phyloP scores from a whole-genome alignment of 30 jellyfish, hydroid and myxozoan genomes.

The Aurelia sp. region DNA sequence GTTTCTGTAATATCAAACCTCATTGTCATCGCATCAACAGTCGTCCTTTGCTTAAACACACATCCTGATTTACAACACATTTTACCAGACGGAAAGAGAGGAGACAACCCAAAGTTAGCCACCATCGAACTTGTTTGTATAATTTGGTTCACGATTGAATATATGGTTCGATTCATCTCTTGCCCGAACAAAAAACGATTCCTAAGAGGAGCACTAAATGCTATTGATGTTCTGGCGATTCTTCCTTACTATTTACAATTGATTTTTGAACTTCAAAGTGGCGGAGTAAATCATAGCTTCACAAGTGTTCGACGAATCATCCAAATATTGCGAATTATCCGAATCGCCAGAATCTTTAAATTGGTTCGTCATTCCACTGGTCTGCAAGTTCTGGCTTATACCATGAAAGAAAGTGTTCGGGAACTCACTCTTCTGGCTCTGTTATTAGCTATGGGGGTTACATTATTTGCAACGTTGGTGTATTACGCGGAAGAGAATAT shows the following conservation, averaged over 20 bases:
- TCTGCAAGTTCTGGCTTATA: slow-evolving; percentile 90
- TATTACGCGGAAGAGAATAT: slow-evolving; percentile 90
- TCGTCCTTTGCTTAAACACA: slow-evolving; percentile 85
- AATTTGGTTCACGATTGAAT: slow-evolving; percentile 92
- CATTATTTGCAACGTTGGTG: slow-evolving; percentile 82
- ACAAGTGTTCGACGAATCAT: slow-evolving; percentile 77
- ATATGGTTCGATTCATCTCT: slow-evolving; percentile 69
- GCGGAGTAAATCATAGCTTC: slow-evolving; percentile 55
- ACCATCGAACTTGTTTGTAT: slow-evolving; percentile 75
- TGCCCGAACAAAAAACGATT: slow-evolving; percentile 77
- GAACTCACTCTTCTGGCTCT: slow-evolving; percentile 81
- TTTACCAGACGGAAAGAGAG: slow-evolving; percentile 68
- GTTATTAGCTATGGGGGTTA: slow-evolving; percentile 88
- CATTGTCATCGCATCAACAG: slow-evolving; percentile 74
- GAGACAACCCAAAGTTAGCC: slow-evolving; percentile 76
- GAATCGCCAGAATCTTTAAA: slow-evolving; percentile 85
- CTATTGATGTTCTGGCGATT: slow-evolving; percentile 84
- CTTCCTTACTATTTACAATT: slow-evolving; percentile 71
- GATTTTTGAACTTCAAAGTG: slow-evolving; percentile 46
- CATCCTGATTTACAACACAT: slow-evolving; percentile 74
- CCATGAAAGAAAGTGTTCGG: slow-evolving; percentile 79
- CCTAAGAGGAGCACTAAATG: slow-evolving; percentile 66
- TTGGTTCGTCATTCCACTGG: slow-evolving; percentile 96
- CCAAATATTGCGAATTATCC: slow-evolving; percentile 83
- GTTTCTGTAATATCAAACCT: not conserved